A percentile compares a stretch with the other conserved stretches of the same genome.
Evolutionary conservation across 2,113 vertebrate species (phyloP).

Genomic region (Piprites chloris): DNA sequence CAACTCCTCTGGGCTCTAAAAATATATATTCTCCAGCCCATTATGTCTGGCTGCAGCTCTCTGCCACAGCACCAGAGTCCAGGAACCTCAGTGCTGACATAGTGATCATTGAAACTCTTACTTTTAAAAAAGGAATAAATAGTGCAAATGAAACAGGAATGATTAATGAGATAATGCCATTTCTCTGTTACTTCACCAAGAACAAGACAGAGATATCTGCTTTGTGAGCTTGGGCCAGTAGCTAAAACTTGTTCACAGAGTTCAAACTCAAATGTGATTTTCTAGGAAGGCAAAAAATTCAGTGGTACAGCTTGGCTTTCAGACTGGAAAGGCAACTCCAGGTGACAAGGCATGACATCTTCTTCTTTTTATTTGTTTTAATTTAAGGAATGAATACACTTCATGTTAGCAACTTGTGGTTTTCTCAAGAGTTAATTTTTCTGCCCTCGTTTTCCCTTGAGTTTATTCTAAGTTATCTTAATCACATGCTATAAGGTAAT

Average conservation of each 20-base stretch:
- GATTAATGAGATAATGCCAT: background rate
- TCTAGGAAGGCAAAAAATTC: background rate
- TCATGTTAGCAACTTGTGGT: background rate
- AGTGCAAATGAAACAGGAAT: background rate
- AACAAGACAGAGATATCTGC: background rate
- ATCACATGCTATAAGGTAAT: slow-evolving; percentile 19
- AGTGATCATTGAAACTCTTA: background rate
- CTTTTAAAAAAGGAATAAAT: background rate
- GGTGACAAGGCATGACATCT: background rate
- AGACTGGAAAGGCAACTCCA: background rate
- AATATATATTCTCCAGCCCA: background rate
- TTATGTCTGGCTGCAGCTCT: background rate
- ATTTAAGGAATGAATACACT: background rate
- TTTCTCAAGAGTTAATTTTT: slow-evolving; percentile 4
- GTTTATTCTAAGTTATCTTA: slow-evolving; percentile 25
- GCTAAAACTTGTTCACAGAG: background rate
- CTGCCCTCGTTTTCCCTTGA: background rate
- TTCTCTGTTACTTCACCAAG: background rate
- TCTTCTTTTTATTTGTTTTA: background rate
- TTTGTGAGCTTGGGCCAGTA: background rate
- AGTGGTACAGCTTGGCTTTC: background rate
- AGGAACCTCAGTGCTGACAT: background rate
- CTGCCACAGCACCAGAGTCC: background rate
- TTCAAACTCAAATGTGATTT: background rate
- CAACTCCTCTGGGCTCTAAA: background rate